Percentiles rank a stretch among this genome's conserved stretches.
Conservation (phyloP, 2,888 invertebrate genomes). For the Candidula unifasciata region DNA sequence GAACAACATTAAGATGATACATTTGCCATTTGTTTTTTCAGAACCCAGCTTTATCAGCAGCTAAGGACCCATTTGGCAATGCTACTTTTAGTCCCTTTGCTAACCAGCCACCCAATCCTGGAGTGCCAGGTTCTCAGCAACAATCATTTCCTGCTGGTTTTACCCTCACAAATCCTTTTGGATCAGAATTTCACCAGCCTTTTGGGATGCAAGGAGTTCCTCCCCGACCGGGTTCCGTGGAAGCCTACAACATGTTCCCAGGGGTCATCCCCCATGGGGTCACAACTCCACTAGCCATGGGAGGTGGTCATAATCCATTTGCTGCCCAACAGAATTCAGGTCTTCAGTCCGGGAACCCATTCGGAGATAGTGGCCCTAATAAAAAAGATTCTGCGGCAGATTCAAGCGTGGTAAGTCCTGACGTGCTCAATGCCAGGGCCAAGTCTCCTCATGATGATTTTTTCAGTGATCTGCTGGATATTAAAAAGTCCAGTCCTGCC, state of each 20-base stretch:
- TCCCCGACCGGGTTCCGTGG: conserved; percentile 22
- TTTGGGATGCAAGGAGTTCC: conserved; percentile 45
- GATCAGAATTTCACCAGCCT: conserved; percentile 23
- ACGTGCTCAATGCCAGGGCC: background rate
- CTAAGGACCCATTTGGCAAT: conserved; percentile 60
- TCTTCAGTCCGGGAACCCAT: conserved; percentile 52
- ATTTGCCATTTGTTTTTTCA: background rate
- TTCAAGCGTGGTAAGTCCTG: conserved; percentile 4
- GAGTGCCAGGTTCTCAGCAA: background rate
- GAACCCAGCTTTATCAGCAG: conserved; percentile 52
- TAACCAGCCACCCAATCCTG: conserved; percentile 1
- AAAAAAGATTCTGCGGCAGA: conserved; percentile 43
- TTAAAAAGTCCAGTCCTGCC: conserved; percentile 49
- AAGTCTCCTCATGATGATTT: conserved; percentile 51
- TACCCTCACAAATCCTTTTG: conserved; percentile 43
- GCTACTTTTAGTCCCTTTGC: conserved; percentile 57
- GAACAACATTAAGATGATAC: too few relatives aligned
- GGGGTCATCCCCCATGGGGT: conserved; percentile 40
- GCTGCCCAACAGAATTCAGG: conserved; percentile 34
- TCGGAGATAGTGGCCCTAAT: conserved; percentile 37
- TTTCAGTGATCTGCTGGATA: conserved; percentile 66
- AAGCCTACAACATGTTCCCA: background rate
- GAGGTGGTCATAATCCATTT: conserved; percentile 49
- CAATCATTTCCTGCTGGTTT: conserved; percentile 10
- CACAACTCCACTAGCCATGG: conserved; percentile 45